Evolutionary conservation across 2,113 vertebrate species (phyloP).

Genomic region (Prunella himalayana): DNA sequence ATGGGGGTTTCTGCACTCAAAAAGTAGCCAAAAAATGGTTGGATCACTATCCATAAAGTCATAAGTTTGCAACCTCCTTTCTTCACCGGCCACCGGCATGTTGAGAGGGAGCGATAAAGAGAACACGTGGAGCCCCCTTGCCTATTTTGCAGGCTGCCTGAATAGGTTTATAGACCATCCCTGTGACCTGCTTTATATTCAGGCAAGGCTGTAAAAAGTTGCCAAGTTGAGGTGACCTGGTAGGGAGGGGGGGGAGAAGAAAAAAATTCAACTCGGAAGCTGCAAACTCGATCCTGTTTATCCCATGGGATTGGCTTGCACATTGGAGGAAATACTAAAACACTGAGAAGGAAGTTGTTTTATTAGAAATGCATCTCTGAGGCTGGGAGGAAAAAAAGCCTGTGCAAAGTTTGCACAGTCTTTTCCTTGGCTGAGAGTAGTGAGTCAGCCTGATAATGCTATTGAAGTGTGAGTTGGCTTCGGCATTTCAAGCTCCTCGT

Average conservation of each 20-base stretch:
- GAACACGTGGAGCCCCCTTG: neutral
- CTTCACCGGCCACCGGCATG: neutral
- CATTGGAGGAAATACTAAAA: conserved; percentile 29
- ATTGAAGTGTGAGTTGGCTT: conserved; percentile 32
- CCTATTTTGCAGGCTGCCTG: neutral
- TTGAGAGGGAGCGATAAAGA: neutral
- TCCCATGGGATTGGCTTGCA: neutral
- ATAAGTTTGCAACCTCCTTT: conserved; percentile 41
- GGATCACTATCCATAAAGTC: conserved; percentile 41
- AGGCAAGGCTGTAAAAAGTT: conserved; percentile 9
- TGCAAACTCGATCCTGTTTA: conserved; percentile 28
- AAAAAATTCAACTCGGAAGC: conserved; percentile 24
- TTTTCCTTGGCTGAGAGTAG: conserved; percentile 9
- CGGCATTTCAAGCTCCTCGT: conserved; percentile 13
- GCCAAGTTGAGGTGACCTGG: conserved; percentile 27
- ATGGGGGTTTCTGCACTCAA: neutral
- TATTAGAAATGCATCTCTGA: conserved; percentile 42
- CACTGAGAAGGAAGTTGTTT: conserved; percentile 33
- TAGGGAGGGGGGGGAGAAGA: neutral
- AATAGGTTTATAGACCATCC: neutral
- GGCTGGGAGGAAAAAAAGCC: conserved; percentile 21
- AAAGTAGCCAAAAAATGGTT: conserved; percentile 57
- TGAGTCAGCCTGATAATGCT: conserved; percentile 37
- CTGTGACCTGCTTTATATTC: conserved; percentile 6
- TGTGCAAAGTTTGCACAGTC: conserved; percentile 20